Evolutionary conservation across 2,113 vertebrate genomes (phyloP), one percentile per base, ranked within the genome.

Genomic region (Noctilio leporinus): DNA sequence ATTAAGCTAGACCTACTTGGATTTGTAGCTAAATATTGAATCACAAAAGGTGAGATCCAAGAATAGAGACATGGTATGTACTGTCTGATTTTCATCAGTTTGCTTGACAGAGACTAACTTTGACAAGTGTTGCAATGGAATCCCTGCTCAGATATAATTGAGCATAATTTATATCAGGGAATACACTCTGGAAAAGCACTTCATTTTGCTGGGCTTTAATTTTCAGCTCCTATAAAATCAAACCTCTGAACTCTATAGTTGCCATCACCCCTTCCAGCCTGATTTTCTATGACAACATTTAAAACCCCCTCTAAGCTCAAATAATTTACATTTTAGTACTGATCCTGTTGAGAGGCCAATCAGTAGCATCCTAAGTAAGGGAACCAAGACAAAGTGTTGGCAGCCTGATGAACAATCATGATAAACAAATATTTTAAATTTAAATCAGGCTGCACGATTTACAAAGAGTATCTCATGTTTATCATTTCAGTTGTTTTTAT

Each of bases 31-130:
- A 55, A 86, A 92, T 95, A 81, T 92, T 65, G 83, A 72, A 78
- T 92, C 92, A 26, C 35, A 88, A 88, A 92, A 89, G 62, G 12
- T 77, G 40, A 95, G 3, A 14, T 70, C 43, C 73, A 73, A 85
- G 57, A 76, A 85, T 28, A 90, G 6, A 86, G 35, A 87, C 12
- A 22, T 9, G 10, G 12, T 80, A 33, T 82, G 59, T 72, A 95
- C 53, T 67, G 53, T 75, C 65, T 64, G 86, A 86, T 86, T 95
- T 92, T 81, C 40, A 0, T 88, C 43, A 26, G 26, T 72, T 93
- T 38, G 57, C 86, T 81, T 93, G 90, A 93, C 47, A 14, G 57
- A 93, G 33, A 96, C 76, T 82, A 77, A 77, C 65, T 81, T 72
- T 92, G 90, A 97, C 47, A 93, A 96, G 75, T 35, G 57, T 62